Percentiles rank a stretch among this genome's conserved stretches.
These are phyloP conservation scores for Cenopis cana DNA, from an alignment of 2,888 invertebrate species.

Conservation along the genomic window DNA sequence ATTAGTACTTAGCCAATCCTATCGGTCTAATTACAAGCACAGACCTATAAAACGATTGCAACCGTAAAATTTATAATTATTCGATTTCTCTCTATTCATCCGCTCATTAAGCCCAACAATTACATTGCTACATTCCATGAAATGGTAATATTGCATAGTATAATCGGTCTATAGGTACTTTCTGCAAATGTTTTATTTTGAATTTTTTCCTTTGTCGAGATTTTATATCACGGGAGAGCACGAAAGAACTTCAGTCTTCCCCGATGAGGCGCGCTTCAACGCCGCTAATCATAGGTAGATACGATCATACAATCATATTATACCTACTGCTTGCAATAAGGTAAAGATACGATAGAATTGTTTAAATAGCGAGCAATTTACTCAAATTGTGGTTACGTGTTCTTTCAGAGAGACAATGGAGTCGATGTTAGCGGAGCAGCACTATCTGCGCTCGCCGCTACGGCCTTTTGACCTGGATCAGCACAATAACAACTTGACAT, in stretches of 20 bases:
- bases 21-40: constrained; percentile 62
- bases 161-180: constrained; percentile 13
- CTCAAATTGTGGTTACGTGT: constrained; percentile 50
- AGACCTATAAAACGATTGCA: constrained; percentile 53
- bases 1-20: constrained; percentile 62
- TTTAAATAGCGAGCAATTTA: constrained; percentile 33
- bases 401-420: constrained; percentile 94
- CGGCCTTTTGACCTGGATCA: constrained; percentile 90
- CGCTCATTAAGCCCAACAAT: constrained; percentile 30
- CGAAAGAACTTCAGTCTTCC: constrained; percentile 81
- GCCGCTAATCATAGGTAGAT: constrained; percentile 82
- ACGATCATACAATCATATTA: constrained; percentile 62
- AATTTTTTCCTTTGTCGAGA: constrained; percentile 83
- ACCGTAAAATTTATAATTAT: constrained; percentile 61
- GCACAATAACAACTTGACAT: constrained; percentile 88
- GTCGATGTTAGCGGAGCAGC: constrained; percentile 94
- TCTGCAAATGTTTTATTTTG: constrained; percentile 71
- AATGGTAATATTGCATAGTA: constrained; percentile 4
- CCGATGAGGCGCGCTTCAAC: constrained; percentile 82
- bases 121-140: constrained; percentile 14
- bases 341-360: constrained; percentile 26
- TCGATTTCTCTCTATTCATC: constrained; percentile 53
- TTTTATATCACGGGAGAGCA: constrained; percentile 84
- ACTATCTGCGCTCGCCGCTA: constrained; percentile 91
- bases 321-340: constrained; percentile 38